These are phyloP conservation scores for Sebastes hubbsi DNA, from an alignment of 2,797 vertebrate species.

Conservation along the genomic window DNA sequence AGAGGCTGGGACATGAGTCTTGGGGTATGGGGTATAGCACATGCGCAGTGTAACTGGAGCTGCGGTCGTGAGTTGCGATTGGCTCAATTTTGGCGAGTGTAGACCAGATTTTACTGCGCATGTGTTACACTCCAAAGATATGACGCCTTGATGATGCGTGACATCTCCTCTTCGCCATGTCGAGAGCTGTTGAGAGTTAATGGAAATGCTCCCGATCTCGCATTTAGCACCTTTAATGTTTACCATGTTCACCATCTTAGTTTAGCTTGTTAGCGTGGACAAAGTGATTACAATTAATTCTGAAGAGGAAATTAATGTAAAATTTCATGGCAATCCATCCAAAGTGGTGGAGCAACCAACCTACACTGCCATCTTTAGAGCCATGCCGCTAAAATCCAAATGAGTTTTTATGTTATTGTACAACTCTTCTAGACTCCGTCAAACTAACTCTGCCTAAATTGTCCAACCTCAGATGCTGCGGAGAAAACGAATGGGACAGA, in stretches of 20 bases:
- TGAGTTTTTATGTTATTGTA: background rate
- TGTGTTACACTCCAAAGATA: no score
- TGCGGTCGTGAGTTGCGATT: no score
- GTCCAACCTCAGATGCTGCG: constrained; percentile 51
- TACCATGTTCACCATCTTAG: background rate
- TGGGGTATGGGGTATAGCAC: no score
- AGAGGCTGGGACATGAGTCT: no score
- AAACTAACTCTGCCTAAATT: background rate
- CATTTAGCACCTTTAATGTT: background rate
- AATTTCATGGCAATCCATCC: no score
- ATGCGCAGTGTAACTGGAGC: no score
- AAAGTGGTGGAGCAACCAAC: background rate
- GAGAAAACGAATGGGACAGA: constrained; percentile 67
- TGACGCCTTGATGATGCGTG: no score
- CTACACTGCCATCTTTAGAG: background rate
- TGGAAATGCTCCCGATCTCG: no score
- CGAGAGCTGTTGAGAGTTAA: no score
- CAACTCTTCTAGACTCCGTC: background rate
- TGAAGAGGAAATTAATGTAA: background rate
- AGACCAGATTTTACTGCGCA: no score
- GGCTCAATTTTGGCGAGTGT: no score
- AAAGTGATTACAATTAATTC: background rate
- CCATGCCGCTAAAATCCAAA: background rate
- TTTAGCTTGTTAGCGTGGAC: background rate
- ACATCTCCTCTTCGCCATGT: no score